Conservation (phyloP, 2,113 vertebrate genomes). For the Tychaedon coryphoeus region DNA sequence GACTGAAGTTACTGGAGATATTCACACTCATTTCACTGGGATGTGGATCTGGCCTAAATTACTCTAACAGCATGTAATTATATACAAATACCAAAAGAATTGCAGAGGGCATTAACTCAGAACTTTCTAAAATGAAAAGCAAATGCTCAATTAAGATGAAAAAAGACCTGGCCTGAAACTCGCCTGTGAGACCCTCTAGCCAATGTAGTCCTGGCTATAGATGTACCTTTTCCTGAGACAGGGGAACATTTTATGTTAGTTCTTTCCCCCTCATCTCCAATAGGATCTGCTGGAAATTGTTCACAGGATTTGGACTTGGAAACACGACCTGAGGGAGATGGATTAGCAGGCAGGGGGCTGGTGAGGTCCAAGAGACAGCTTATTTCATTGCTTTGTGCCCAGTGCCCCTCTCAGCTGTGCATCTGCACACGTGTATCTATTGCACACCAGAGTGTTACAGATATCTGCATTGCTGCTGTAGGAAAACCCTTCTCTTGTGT, state of each 20-base stretch:
- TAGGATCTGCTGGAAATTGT: not conserved
- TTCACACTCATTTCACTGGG: not conserved
- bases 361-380: not conserved
- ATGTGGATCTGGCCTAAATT: not conserved
- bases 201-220: not conserved
- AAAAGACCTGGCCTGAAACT: slow-evolving; percentile 1
- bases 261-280: not conserved
- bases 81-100: not conserved
- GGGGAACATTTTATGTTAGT: not conserved
- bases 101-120: not conserved
- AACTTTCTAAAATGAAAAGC: slow-evolving; percentile 28
- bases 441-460: too few species aligned
- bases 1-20: not conserved
- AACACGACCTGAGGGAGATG: not conserved
- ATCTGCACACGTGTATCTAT: rapidly evolving
- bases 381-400: not conserved
- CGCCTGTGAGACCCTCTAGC: not conserved
- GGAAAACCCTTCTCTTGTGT: not conserved
- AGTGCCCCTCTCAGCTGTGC: not conserved
- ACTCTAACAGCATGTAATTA: not conserved
- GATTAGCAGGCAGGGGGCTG: not conserved
- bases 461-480: not conserved
- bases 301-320: not conserved
- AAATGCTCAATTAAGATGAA: slow-evolving; percentile 36
- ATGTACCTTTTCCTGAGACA: not conserved